Conservation (phyloP, 2,888 invertebrate genomes). For the Trachelus stipa region DNA sequence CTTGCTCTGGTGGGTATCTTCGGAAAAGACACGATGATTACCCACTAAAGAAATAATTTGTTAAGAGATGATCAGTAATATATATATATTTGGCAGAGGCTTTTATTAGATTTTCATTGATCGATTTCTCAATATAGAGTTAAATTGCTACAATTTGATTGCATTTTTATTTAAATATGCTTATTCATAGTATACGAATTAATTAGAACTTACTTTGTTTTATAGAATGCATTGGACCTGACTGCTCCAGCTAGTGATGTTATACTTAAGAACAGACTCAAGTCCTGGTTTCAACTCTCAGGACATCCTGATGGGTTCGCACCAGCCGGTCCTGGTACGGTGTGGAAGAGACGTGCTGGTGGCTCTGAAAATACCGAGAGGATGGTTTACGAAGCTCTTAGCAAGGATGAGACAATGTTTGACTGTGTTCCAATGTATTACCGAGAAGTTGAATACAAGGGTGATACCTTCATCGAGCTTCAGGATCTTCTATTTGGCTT, state of each 20-base stretch:
- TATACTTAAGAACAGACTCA: constrained; percentile 76
- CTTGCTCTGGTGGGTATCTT: constrained; percentile 61
- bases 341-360: constrained; percentile 88
- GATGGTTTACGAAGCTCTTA: constrained; percentile 82
- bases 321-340: constrained; percentile 92
- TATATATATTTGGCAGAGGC: background rate
- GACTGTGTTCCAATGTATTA: constrained; percentile 87
- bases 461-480: constrained; percentile 91
- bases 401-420: constrained; percentile 78
- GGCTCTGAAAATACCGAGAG: constrained; percentile 80
- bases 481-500: constrained; percentile 94
- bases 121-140: background rate
- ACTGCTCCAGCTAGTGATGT: constrained; percentile 92
- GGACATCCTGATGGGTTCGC: constrained; percentile 94
- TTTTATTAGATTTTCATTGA: constrained; percentile 7
- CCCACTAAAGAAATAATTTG: background rate
- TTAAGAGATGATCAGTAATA: background rate
- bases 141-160: background rate
- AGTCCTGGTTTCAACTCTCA: constrained; percentile 89
- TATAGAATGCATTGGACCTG: constrained; percentile 90
- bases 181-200: background rate
- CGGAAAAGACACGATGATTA: background rate
- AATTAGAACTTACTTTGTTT: constrained; percentile 39
- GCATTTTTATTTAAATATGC: background rate
- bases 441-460: constrained; percentile 82